These are phyloP conservation scores for Phortica magna DNA, from an alignment of 2,888 invertebrate genomes.

Conservation along the genomic window DNA sequence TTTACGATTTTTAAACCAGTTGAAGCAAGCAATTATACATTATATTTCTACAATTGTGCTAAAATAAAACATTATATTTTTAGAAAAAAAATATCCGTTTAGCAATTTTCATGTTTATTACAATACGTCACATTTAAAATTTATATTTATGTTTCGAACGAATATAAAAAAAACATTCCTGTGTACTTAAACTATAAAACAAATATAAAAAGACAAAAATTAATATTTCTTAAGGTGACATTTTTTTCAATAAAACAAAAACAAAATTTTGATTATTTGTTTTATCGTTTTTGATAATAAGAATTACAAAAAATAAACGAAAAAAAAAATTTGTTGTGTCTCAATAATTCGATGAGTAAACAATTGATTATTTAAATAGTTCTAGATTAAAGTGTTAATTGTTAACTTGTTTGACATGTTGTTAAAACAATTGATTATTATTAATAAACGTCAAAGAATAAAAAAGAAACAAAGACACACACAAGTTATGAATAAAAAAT, in stretches of 20 bases:
- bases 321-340: conserved; percentile 15
- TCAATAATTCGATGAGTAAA: conserved; percentile 15
- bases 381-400: conserved; percentile 29
- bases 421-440: conserved; percentile 29
- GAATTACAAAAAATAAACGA: not conserved
- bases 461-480: conserved; percentile 25
- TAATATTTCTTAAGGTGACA: not conserved
- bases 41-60: no score
- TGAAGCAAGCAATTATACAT: no score
- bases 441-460: conserved; percentile 40
- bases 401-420: conserved; percentile 26
- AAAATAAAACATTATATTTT: no score
- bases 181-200: not conserved
- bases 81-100: not conserved
- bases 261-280: not conserved
- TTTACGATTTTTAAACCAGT: no score
- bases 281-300: not conserved
- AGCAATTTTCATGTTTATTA: not conserved
- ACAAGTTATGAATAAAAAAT: conserved; percentile 32
- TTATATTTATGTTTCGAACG: not conserved
- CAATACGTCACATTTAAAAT: not conserved
- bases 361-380: not conserved
- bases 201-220: not conserved
- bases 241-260: no score
- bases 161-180: not conserved